Evolutionary conservation across 2,888 invertebrate species (phyloP).

Genomic region (Ophion ellenae): DNA sequence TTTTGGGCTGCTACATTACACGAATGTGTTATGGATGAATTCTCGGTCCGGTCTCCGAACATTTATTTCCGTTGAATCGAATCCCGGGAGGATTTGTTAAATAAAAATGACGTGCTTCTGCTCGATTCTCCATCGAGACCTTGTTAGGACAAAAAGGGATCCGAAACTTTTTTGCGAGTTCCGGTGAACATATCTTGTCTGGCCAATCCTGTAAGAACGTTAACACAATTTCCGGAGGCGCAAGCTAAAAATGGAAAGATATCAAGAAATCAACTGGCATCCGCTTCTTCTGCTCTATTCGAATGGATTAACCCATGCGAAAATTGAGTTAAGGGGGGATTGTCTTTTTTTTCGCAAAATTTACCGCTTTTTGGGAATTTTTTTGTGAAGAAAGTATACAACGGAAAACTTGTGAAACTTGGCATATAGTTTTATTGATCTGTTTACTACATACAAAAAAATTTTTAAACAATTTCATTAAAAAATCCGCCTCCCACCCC

Average conservation of each 20-base stretch:
- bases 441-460: no score
- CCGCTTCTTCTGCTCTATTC: background rate
- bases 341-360: no score
- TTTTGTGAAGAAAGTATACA: no score
- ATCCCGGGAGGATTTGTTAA: constrained; percentile 21
- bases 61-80: constrained; percentile 18
- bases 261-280: constrained; percentile 1
- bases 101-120: constrained; percentile 30
- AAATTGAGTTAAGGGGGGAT: background rate
- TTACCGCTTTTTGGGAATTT: no score
- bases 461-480: no score
- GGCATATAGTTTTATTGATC: no score
- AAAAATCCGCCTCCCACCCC: no score
- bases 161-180: background rate
- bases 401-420: no score
- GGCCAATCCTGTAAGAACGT: background rate
- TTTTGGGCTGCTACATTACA: background rate
- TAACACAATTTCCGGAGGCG: background rate
- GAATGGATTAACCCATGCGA: background rate
- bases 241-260: constrained; percentile 23
- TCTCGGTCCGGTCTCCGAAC: background rate
- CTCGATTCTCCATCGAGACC: constrained; percentile 16
- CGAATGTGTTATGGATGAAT: background rate
- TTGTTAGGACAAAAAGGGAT: constrained; percentile 14
- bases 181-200: background rate